Evolutionary conservation across 2,797 vertebrate species (phyloP), one percentile per base, ranked within the genome.

Genomic region (Sandelia bainsii): DNA sequence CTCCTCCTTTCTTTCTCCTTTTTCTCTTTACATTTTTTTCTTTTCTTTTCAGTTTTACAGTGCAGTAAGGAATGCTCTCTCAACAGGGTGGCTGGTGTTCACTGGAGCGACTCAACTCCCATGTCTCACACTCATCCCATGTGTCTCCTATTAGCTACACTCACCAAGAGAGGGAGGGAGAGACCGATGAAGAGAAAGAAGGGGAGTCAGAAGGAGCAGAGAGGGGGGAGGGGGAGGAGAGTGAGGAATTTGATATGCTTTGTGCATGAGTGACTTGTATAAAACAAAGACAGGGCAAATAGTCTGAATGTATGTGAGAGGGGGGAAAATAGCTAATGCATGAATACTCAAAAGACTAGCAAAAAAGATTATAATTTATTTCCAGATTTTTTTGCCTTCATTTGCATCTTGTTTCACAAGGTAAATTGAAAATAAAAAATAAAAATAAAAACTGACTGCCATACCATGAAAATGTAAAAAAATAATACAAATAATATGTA

Each of bases 381-480:
- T 93, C 90, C 90, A 90, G 89, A 93, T 92, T 93, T 89, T 91
- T 93, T 91, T 93, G 83, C 91, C 89, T 94, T 91, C 83, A 88
- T 91, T 92, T 94, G 92, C 91, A 94, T 94, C 94, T 94, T 92
- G 89, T 93, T 93, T 91, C 93, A 95, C 94, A 92, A 93, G 93
- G 86, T 89, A 92, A 94, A 94, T 92, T 81, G 70, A 91, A 94
- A 92, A 93, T 91, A 85, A 92, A 90, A 90, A 87, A 79, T 84
- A 89, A 90, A 91, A 91, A 84, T 81, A 87, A 93, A 94, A 94
- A 95, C 89, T 76, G 79, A 93, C 93, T 88, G 94, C 87, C 89
- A 89, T 95, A 95, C 93, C 93, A 95, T 95, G 94, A 95, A 95
- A 95, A 95, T 94, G 93, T 95, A 95, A 95, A 95, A 95, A 95